A percentile compares a stretch with the other conserved stretches of the same genome.
Conservation (phyloP, 2,113 vertebrate species). For the Progne subis region DNA sequence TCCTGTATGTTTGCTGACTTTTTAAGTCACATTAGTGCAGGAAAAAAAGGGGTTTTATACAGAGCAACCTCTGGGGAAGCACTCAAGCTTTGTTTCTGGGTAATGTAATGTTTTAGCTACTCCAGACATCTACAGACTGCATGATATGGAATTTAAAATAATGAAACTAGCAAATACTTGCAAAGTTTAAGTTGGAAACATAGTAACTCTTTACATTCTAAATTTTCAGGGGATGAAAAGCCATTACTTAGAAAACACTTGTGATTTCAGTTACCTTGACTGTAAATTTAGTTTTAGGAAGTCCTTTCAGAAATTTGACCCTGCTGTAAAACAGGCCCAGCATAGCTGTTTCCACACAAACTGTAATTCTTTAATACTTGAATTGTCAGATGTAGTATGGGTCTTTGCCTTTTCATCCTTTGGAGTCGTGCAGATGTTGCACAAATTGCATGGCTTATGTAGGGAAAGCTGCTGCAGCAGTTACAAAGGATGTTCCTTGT, state of each 20-base stretch:
- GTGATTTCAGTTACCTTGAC: not conserved
- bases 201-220: not conserved
- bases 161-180: not conserved
- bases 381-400: not conserved
- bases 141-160: not conserved
- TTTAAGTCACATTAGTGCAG: not conserved
- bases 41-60: not conserved
- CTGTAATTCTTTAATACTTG: not conserved
- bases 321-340: not conserved
- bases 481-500: not conserved
- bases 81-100: not conserved
- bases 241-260: not conserved
- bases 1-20: slow-evolving; percentile 26
- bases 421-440: not conserved
- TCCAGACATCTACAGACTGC: not conserved
- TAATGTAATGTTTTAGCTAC: not conserved
- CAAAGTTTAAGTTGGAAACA: not conserved
- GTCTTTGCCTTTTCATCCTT: not conserved
- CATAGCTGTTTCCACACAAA: not conserved
- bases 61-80: not conserved
- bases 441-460: not conserved
- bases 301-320: not conserved
- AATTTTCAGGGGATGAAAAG: not conserved
- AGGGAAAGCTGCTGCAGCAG: not conserved
- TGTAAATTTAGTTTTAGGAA: not conserved